These are phyloP conservation scores for Andrena fulva DNA, from an alignment of 2,888 invertebrate species.

Conservation along the genomic window DNA sequence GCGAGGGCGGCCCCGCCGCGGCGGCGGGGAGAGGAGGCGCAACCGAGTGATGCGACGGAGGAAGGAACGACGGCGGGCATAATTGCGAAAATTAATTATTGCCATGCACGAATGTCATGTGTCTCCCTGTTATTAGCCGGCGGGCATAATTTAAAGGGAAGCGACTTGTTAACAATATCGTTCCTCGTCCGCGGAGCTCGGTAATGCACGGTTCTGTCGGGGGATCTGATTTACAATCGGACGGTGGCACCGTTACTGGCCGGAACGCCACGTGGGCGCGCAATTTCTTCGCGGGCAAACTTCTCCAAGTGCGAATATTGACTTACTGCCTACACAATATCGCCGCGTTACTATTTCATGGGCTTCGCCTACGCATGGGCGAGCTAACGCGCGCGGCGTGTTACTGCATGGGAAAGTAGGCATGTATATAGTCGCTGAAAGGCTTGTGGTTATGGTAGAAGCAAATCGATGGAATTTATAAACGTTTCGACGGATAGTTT, in stretches of 20 bases:
- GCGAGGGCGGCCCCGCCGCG: background rate
- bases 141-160: constrained; percentile 82
- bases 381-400: too few relatives aligned
- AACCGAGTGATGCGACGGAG: constrained; percentile 32
- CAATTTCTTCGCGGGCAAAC: background rate
- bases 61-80: constrained; percentile 74
- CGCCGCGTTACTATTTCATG: too few relatives aligned
- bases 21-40: constrained; percentile 7
- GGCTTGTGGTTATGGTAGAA: too few relatives aligned
- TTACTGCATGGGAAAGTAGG: too few relatives aligned
- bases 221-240: constrained; percentile 65
- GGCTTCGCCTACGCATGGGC: too few relatives aligned
- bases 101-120: constrained; percentile 82
- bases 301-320: background rate
- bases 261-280: background rate
- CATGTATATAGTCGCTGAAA: too few relatives aligned
- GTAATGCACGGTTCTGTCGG: constrained; percentile 64
- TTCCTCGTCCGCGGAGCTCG: constrained; percentile 53
- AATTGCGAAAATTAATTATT: constrained; percentile 84
- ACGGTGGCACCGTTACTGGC: constrained; percentile 12
- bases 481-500: too few relatives aligned
- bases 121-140: constrained; percentile 81
- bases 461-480: too few relatives aligned
- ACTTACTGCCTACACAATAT: too few relatives aligned
- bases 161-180: constrained; percentile 80